A percentile compares a stretch with the other conserved stretches of the same genome.
Conservation (phyloP, 2,888 invertebrate genomes). For the Limnephilus rhombicus region DNA sequence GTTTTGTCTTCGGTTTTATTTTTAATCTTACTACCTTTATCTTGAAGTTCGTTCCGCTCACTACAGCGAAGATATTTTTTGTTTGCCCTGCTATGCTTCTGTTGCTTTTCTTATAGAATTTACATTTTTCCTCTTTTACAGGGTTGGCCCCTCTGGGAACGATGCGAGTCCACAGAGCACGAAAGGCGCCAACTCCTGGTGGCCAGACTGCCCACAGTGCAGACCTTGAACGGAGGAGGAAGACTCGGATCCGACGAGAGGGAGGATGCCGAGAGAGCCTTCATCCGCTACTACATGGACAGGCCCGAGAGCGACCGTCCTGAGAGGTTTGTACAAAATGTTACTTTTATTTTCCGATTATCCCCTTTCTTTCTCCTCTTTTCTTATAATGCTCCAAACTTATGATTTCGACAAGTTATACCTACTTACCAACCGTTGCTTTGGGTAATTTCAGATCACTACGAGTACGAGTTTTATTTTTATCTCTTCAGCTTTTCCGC, state of each 20-base stretch:
- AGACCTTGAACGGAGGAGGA: conserved; percentile 93
- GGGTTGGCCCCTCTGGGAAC: conserved; percentile 87
- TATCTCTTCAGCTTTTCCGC: neutral
- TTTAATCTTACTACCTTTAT: neutral
- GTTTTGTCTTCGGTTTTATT: neutral
- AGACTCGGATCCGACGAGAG: conserved; percentile 90
- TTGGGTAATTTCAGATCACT: neutral
- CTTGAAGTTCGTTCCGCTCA: neutral
- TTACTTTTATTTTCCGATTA: conserved; percentile 15
- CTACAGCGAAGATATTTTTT: neutral
- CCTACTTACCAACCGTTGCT: neutral
- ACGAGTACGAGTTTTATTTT: no score
- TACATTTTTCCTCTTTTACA: conserved; percentile 67
- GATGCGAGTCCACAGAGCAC: conserved; percentile 91
- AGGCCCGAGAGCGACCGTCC: conserved; percentile 90
- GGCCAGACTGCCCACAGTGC: conserved; percentile 91
- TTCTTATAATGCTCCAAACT: no score
- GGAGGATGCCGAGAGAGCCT: conserved; percentile 95
- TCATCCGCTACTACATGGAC: conserved; percentile 94
- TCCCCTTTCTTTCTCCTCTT: neutral
- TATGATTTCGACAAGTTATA: no score
- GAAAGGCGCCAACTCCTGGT: conserved; percentile 92
- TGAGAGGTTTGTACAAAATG: conserved; percentile 79
- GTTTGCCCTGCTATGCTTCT: neutral
- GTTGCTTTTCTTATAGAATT: neutral